These are phyloP conservation scores for Centropus bengalensis DNA, from an alignment of 2,113 vertebrate species.

Conservation along the genomic window DNA sequence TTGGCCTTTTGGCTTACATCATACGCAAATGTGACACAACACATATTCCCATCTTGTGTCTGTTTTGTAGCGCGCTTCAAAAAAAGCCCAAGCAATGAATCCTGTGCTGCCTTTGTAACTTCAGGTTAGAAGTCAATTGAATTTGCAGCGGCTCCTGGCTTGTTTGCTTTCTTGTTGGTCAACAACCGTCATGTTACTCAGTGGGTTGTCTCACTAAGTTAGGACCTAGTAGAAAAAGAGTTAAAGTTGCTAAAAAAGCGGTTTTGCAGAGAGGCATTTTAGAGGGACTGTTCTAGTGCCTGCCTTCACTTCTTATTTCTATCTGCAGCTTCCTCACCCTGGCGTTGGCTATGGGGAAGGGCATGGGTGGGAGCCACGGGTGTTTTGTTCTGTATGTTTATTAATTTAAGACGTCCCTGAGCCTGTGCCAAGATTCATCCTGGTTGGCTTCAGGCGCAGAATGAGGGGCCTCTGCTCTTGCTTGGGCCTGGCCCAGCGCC, in stretches of 20 bases:
- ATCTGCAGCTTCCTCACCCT: neutral
- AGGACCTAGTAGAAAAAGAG: neutral
- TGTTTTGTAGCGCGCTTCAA: neutral
- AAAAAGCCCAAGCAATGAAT: neutral
- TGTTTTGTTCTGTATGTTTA: neutral
- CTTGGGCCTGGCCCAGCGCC: neutral
- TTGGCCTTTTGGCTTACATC: neutral
- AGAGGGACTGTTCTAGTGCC: neutral
- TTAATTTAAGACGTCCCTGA: neutral
- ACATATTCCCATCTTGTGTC: neutral
- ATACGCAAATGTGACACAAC: neutral
- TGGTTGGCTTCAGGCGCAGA: rapidly evolving
- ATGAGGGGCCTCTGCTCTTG: neutral
- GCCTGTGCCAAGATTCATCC: neutral
- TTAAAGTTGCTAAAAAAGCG: too few species aligned
- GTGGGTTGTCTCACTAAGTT: neutral
- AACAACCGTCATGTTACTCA: too few species aligned
- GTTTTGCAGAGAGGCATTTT: neutral
- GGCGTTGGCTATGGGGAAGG: neutral
- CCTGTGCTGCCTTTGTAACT: rapidly evolving
- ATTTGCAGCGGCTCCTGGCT: neutral
- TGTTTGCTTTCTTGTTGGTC: neutral
- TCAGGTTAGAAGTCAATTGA: neutral
- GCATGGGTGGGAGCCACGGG: neutral
- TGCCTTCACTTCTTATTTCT: neutral